Conservation (phyloP, 2,113 vertebrate species). For the Hiodon alosoides region DNA sequence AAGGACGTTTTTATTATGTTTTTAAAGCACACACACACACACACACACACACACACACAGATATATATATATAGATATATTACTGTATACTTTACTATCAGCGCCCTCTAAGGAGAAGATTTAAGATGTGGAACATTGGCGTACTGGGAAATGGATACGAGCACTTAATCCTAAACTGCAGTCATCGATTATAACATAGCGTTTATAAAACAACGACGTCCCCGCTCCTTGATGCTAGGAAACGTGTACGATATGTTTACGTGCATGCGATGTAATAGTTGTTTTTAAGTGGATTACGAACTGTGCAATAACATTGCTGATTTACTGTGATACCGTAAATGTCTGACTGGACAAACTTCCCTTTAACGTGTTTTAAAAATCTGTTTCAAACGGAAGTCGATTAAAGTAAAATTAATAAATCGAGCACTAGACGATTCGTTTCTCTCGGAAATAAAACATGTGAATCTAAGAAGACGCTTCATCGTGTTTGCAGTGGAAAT, state of each 20-base stretch:
- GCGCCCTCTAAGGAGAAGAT: conserved; percentile 59
- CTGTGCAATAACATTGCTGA: conserved; percentile 9
- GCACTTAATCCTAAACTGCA: conserved; percentile 31
- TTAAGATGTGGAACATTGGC: conserved; percentile 44
- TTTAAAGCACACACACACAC: conserved; percentile 3
- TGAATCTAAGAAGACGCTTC: conserved; percentile 22
- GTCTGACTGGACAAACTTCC: conserved; percentile 52
- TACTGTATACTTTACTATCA: conserved; percentile 41
- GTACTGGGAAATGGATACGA: conserved; percentile 38
- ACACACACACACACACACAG: conserved; percentile 8
- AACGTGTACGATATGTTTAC: not conserved
- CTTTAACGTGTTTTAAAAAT: conserved; percentile 29
- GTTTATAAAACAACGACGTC: conserved; percentile 13
- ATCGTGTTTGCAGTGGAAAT: conserved; percentile 48
- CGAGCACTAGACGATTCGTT: conserved; percentile 28
- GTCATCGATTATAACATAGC: not conserved
- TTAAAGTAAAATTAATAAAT: not conserved
- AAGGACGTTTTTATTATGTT: not conserved
- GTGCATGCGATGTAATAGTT: conserved; percentile 19
- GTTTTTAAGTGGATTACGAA: conserved; percentile 14
- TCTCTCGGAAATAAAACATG: conserved; percentile 11
- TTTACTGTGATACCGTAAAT: conserved; percentile 43
- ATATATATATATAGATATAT: not conserved
- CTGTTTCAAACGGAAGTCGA: conserved; percentile 13
- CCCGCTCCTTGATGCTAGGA: conserved; percentile 5